Evolutionary conservation across 2,888 invertebrate genomes (phyloP), one percentile per base, ranked within the genome.

Genomic region (Dolomedes plantarius): DNA sequence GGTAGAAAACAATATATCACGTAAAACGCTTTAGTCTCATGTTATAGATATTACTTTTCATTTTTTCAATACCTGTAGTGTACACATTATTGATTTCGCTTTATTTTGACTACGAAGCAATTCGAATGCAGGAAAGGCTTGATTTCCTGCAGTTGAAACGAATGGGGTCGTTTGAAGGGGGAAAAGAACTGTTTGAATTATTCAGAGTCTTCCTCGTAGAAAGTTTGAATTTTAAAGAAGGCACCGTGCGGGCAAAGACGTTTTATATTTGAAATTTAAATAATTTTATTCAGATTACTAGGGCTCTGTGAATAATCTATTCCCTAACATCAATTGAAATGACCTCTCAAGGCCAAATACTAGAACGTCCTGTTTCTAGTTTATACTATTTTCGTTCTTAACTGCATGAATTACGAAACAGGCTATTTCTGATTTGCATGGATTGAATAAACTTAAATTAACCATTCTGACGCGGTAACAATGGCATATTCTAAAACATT

Each of bases 231-330:
- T 46, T 46, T 46, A 46, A 46, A 46, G 46, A 23, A 56, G n/a
- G 56, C 56, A 56, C 19, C 23, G 23, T 46, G 41, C 41, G 16
- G n/a, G 41, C 6, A 46, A 56, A 56, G 56, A 56, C 19, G 23
- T 11, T 56, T 56, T 56, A 56, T 56, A 56, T 56, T 56, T 11
- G 23, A 56, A 78, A 85, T 85, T 85, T 77, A 72, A 77, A 85
- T 85, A 85, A 85, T 85, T 73, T 32, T 46, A 83, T 83, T 83
- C 76, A 64, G 65, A 83, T 83, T 69, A 83, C 65, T 16, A 23
- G 27, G 31, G 73, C 67, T 73, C 72, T 77, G 56, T 72, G 83
- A 56, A 85, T 85, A 85, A 85, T 77, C 73, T 31, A 32, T 56
- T 46, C 74, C 36, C 56, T 75, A 75, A 72, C 76, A 46, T 31